Evolutionary conservation across 2,888 invertebrate species (phyloP).

Genomic region (Cyclophora punctaria): DNA sequence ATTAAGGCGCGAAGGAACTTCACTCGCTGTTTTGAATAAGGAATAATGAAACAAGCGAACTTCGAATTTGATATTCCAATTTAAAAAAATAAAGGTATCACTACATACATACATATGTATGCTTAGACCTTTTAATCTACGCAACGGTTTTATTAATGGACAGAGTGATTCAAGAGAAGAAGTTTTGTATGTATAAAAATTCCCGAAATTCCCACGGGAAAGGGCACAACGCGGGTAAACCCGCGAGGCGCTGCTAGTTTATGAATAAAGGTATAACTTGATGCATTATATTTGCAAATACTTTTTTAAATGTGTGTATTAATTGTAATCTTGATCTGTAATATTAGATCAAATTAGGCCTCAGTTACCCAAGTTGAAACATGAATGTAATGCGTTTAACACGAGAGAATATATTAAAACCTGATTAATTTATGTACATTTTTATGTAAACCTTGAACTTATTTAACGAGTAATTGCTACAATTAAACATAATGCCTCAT

Average conservation of each 20-base stretch:
- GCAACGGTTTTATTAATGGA: constrained; percentile 26
- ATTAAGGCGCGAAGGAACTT: too few species aligned
- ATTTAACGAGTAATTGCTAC: constrained; percentile 29
- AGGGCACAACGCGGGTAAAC: too few species aligned
- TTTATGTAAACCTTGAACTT: constrained; percentile 55
- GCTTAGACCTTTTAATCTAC: constrained; percentile 44
- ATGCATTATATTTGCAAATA: constrained; percentile 62
- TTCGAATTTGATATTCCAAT: constrained; percentile 19
- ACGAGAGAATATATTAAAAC: constrained; percentile 54
- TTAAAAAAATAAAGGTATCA: constrained; percentile 24
- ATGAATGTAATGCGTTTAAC: constrained; percentile 13
- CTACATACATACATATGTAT: too few species aligned
- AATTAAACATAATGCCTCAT: constrained; percentile 4
- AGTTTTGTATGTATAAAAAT: too few species aligned
- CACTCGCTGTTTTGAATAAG: too few species aligned
- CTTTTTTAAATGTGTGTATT: constrained; percentile 37
- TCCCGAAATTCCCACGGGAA: too few species aligned
- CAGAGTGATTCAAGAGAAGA: too few species aligned
- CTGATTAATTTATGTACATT: constrained; percentile 57
- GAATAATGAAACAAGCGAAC: constrained; percentile 9
- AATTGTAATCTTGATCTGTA: too few species aligned
- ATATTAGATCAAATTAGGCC: too few species aligned
- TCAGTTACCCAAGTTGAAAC: too few species aligned
- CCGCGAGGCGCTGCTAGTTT: too few species aligned
- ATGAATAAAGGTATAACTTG: constrained; percentile 15